Evolutionary conservation across 2,888 invertebrate species (phyloP), one percentile per base, ranked within the genome.

Genomic region (Campaea margaritaria): DNA sequence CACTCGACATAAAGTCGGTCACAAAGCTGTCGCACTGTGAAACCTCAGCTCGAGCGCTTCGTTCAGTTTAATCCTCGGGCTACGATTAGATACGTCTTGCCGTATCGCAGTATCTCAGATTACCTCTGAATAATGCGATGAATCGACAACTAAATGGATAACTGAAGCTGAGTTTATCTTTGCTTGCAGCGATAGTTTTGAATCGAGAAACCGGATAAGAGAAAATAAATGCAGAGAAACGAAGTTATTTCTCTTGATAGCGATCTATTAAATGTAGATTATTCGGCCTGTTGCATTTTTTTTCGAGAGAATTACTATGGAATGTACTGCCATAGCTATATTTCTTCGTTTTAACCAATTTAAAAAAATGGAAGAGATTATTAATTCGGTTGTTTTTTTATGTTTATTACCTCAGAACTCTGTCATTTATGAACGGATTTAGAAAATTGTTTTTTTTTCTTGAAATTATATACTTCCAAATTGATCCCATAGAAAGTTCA

Each of bases 41-140:
- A 56, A 55, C 11, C n/a, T 11, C 42, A 15, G 12, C 28, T 41
- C 21, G 16, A 46, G 16, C 43, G 46, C 42, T 48, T 13, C 34
- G 41, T 41, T 10, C 11, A 52, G 46, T 55, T 55, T 47, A 60
- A 60, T 60, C 50, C 50, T 9, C 28, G 28, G 47, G 36, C 50
- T 52, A 39, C 51, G 60, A 61, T 61, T 52, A 61, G 51, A 56
- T 56, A 43, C 55, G 46, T 43, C 45, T 50, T 46, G 34, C 44
- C 53, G 44, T 52, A 52, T 52, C 52, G 44, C 44, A 14, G 55
- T 50, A 54, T 47, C 51, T 27, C 47, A 55, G 55, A 61, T 56
- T 51, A 52, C 51, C 45, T 47, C 55, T 61, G 55, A 61, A 56
- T 61, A 51, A 61, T 51, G 43, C 47, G 46, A 56, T 27, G 54